A percentile compares a stretch with the other conserved stretches of the same genome.
These are phyloP conservation scores for Steinernema khuongi DNA, from an alignment of 1,140 invertebrate genomes.

Conservation along the genomic window DNA sequence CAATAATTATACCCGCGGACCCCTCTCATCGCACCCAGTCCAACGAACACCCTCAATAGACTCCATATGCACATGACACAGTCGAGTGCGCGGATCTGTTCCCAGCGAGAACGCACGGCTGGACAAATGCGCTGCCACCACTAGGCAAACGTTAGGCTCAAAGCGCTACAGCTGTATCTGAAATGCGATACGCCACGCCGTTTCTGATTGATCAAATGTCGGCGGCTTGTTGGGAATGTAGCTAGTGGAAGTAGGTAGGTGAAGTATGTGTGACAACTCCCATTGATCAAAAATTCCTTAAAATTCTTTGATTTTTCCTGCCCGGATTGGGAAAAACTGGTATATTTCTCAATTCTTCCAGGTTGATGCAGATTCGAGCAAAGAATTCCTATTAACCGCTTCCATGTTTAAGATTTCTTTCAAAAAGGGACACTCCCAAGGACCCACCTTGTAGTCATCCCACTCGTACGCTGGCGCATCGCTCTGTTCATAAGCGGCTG, in stretches of 20 bases:
- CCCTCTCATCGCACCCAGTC: neutral
- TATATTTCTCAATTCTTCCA: too few species aligned
- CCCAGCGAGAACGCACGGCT: neutral
- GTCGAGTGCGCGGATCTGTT: neutral
- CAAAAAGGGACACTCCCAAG: conserved; percentile 10
- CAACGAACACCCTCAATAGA: neutral
- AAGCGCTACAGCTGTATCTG: too few species aligned
- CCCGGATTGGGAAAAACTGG: neutral
- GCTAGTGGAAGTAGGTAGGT: too few species aligned
- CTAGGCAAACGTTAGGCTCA: too few species aligned
- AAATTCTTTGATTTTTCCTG: neutral
- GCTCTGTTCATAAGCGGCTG: neutral
- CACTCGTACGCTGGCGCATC: conserved; percentile 37
- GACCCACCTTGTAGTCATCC: conserved; percentile 39
- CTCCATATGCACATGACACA: conserved; percentile 8
- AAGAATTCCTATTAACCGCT: conserved; percentile 9
- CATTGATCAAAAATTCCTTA: conserved; percentile 19
- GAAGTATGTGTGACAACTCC: conserved; percentile 35
- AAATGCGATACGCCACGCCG: too few species aligned
- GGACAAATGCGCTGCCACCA: neutral
- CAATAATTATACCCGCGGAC: conserved; percentile 5
- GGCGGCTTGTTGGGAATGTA: too few species aligned
- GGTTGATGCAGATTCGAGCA: conserved; percentile 10
- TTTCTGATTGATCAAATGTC: too few species aligned
- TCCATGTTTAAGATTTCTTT: conserved; percentile 1